These are phyloP conservation scores for Microctonus aethiopoides DNA, from an alignment of 2,888 invertebrate genomes.

Conservation along the genomic window DNA sequence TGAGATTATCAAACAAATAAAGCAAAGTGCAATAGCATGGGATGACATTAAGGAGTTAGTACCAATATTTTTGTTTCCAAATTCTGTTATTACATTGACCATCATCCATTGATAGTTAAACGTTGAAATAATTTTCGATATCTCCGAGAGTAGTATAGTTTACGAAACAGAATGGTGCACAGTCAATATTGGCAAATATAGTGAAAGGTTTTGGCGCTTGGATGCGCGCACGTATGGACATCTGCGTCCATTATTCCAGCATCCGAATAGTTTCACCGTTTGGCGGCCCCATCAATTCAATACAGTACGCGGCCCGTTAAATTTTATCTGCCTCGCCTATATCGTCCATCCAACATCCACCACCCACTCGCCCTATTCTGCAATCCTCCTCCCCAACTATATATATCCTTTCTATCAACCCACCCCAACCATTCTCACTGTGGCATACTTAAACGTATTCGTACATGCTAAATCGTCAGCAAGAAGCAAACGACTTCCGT, in stretches of 20 bases:
- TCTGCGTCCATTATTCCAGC: slow-evolving; percentile 42
- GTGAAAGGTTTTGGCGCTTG: neutral
- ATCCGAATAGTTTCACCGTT: slow-evolving; percentile 46
- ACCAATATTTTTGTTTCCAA: neutral
- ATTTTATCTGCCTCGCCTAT: slow-evolving; percentile 45
- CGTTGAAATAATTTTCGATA: neutral
- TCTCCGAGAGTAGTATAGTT: neutral
- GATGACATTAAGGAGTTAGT: neutral
- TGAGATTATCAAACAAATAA: neutral
- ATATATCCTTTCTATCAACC: no score
- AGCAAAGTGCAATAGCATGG: neutral
- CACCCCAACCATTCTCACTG: no score
- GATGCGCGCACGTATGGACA: slow-evolving; percentile 16
- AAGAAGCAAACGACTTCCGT: slow-evolving; percentile 35
- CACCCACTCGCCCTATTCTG: slow-evolving; percentile 25
- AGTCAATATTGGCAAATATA: neutral
- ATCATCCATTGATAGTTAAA: no score
- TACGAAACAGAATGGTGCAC: neutral
- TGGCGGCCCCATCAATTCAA: slow-evolving; percentile 46
- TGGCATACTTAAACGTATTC: slow-evolving; percentile 24
- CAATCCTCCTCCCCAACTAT: neutral
- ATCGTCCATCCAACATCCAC: slow-evolving; percentile 20
- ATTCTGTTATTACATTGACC: neutral
- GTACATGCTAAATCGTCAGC: slow-evolving; percentile 34
- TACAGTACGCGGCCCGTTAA: slow-evolving; percentile 46